A percentile compares a stretch with the other conserved stretches of the same genome.
phyloP scores from a whole-genome alignment of 2,113 vertebrate genomes.

The Neodontobutis hainanensis region DNA sequence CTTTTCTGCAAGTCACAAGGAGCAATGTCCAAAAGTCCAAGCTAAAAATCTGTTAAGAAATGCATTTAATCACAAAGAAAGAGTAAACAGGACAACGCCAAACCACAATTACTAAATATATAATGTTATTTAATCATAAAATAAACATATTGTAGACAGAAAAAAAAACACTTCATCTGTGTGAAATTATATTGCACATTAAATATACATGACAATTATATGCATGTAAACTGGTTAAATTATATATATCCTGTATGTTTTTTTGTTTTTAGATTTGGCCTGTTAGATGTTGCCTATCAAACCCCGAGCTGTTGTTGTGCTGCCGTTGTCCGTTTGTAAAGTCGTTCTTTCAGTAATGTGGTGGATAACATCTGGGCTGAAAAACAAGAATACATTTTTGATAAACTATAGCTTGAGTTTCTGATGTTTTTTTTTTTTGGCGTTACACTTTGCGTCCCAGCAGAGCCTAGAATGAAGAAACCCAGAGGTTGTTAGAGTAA shows the following conservation, averaged over 20 bases:
- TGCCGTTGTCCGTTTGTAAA: constrained; percentile 69
- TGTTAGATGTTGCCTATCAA: constrained; percentile 44
- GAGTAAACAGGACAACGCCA: neutral
- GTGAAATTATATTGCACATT: constrained; percentile 50
- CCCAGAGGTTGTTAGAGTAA: neutral
- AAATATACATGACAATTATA: constrained; percentile 27
- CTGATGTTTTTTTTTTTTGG: neutral
- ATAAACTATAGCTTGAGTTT: constrained; percentile 36
- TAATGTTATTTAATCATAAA: neutral
- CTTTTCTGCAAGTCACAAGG: constrained; percentile 12
- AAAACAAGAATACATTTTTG: constrained; percentile 78
- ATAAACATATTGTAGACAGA: neutral
- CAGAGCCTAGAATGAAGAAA: constrained; percentile 29
- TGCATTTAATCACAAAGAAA: neutral
- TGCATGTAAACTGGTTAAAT: neutral
- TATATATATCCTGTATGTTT: neutral
- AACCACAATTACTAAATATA: neutral
- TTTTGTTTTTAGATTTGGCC: constrained; percentile 16
- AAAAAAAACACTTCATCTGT: neutral
- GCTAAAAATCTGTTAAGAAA: constrained; percentile 4
- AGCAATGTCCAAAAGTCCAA: neutral
- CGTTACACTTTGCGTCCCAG: constrained; percentile 24
- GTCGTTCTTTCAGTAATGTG: constrained; percentile 77
- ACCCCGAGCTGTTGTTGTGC: constrained; percentile 61
- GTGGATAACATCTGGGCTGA: constrained; percentile 79